Evolutionary conservation across 1,140 invertebrate genomes (phyloP).

Genomic region (Capitella teleta): DNA sequence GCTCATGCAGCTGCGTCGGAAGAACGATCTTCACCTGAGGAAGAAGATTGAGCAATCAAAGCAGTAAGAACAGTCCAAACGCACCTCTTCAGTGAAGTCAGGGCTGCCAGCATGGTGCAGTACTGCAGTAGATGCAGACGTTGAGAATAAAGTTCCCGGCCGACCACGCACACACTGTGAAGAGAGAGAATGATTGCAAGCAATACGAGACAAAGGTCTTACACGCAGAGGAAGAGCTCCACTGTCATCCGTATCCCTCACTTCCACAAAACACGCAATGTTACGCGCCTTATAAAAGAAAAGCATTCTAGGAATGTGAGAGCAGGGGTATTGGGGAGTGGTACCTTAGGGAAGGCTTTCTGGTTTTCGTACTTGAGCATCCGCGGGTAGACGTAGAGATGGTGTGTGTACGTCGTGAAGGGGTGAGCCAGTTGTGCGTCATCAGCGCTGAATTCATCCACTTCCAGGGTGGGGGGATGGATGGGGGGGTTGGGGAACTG

Average conservation of each 20-base stretch:
- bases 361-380: slow-evolving; percentile 81
- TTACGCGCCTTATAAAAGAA: slow-evolving; percentile 65
- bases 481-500: slow-evolving; percentile 68
- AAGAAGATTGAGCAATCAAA: background rate
- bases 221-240: slow-evolving; percentile 58
- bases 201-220: slow-evolving; percentile 15
- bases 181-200: slow-evolving; percentile 10
- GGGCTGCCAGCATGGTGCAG: slow-evolving; percentile 51
- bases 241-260: slow-evolving; percentile 65
- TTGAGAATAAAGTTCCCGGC: slow-evolving; percentile 54
- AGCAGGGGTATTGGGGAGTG: no score
- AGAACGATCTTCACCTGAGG: slow-evolving; percentile 74
- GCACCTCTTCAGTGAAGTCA: slow-evolving; percentile 54
- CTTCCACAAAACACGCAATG: slow-evolving; percentile 75
- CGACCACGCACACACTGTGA: slow-evolving; percentile 64
- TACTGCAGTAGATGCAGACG: slow-evolving; percentile 49
- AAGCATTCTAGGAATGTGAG: no score
- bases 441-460: slow-evolving; percentile 66
- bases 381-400: slow-evolving; percentile 81
- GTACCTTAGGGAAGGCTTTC: slow-evolving; percentile 63
- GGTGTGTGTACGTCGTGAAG: slow-evolving; percentile 69
- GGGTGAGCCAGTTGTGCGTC: slow-evolving; percentile 62
- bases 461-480: slow-evolving; percentile 61
- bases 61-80: background rate
- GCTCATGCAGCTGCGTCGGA: slow-evolving; percentile 73